phyloP scores from a whole-genome alignment of 1,140 invertebrate species.

The Diorhabda elongata region DNA sequence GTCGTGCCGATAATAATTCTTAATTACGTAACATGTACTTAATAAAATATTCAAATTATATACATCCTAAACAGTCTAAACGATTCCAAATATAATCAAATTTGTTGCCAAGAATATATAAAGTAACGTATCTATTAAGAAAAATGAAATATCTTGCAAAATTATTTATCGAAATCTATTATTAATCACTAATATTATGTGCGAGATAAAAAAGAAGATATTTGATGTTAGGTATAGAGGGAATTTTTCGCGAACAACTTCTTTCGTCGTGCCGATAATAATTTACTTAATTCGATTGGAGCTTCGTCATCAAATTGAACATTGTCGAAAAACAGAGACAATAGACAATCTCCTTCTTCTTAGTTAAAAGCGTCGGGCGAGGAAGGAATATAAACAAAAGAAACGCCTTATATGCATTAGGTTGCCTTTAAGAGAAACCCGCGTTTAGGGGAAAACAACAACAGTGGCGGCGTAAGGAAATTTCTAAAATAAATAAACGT shows the following conservation, averaged over 20 bases:
- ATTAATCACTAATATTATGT: too few relatives aligned
- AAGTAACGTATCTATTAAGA: too few relatives aligned
- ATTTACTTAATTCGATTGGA: constrained; percentile 1
- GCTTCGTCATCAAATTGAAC: constrained; percentile 11
- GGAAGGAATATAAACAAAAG: constrained; percentile 34
- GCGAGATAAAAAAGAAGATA: too few relatives aligned
- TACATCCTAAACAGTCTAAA: too few relatives aligned
- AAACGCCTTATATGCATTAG: constrained; percentile 42
- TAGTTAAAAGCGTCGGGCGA: constrained; percentile 14
- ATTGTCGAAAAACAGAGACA: constrained; percentile 10
- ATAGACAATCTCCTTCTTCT: constrained; percentile 16
- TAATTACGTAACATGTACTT: too few relatives aligned
- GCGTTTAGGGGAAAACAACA: background rate
- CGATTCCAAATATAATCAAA: too few relatives aligned
- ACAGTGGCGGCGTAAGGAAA: background rate
- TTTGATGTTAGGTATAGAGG: background rate
- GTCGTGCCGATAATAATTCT: background rate
- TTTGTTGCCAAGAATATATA: too few relatives aligned
- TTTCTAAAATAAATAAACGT: too few relatives aligned
- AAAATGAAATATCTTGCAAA: too few relatives aligned
- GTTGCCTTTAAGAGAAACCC: constrained; percentile 36
- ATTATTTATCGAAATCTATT: too few relatives aligned
- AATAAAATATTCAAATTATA: too few relatives aligned
- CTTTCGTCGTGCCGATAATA: background rate
- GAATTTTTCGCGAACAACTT: background rate